Conservation (phyloP, 2,797 vertebrate species). For the Arvicola amphibius region DNA sequence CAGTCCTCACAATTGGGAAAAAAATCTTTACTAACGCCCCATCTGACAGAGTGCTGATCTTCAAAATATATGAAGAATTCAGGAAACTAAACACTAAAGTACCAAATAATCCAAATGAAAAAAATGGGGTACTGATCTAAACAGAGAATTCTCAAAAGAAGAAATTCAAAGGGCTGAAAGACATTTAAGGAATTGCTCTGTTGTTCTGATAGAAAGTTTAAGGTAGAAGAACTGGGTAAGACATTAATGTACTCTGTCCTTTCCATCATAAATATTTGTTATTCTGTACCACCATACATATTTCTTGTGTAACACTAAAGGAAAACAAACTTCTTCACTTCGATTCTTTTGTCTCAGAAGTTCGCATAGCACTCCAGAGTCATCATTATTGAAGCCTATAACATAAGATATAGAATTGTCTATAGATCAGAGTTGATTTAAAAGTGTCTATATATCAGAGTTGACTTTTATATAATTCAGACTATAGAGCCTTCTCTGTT, state of each 20-base stretch:
- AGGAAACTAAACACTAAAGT: no score
- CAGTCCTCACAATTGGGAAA: no score
- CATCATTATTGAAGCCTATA: background rate
- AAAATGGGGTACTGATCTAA: no score
- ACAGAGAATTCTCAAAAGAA: no score
- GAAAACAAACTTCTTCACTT: background rate
- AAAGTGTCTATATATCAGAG: background rate
- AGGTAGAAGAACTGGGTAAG: background rate
- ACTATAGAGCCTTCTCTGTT: background rate
- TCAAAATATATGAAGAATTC: no score
- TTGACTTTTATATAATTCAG: background rate
- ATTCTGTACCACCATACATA: background rate
- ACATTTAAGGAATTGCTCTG: background rate
- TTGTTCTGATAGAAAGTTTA: background rate
- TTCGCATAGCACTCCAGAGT: background rate
- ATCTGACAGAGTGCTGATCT: no score
- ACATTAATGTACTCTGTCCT: background rate
- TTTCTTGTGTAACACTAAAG: background rate
- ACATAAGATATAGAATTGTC: background rate
- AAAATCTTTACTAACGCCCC: no score
- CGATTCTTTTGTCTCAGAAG: background rate
- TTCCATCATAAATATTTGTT: background rate
- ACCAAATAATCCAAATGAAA: no score
- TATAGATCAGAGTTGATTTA: background rate
- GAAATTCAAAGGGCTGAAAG: no score